Evolutionary conservation across 2,888 invertebrate genomes (phyloP), one percentile per base, ranked within the genome.

Genomic region (Aphelenchoides bicaudatus): DNA sequence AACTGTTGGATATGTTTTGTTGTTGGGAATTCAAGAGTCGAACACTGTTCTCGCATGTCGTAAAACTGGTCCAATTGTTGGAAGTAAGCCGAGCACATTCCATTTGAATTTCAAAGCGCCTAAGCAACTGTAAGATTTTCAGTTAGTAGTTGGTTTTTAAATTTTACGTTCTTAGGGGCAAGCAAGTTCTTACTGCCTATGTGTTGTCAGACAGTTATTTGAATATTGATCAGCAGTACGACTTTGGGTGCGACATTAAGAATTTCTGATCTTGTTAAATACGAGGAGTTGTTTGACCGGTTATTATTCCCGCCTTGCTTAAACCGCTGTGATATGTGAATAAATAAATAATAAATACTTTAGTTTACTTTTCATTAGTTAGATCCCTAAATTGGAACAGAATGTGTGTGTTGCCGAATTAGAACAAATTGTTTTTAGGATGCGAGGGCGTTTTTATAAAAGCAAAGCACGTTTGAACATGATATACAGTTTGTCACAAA

Each of bases 1-100:
- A 82, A 90, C 89, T 78, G 94, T 94, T 80, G 90, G 91, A 56
- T 98, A 96, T 96, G 88, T 94, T 81, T 78, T 92, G 1, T 85
- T 91, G 0, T 82, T 96, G 6, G 93, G 92, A 1, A 85, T 86
- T 25, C 81, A 86, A 23, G 85, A 86, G 53, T 82, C 82, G 0
- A 84, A 85, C 25, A 89, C 91, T 73, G 83, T 94, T 31, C 80
- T 88, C 63, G 90, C 62, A 4, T 51, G 39, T n/a, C 34, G 65
- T 31, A 64, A 68, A 49, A 39, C 56, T 19, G 34, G 34, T 6
- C 37, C 55, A 10, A 53, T 64, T 6, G 46, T 34, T 13, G 61
- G 60, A 2, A 2, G n/a, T 23, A 28, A 34, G 21, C 52, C 52
- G n/a, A 16, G 16, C 4, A 34, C 50, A 27, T 43, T 68, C 28